Evolutionary conservation across 2,888 invertebrate genomes (phyloP).

Genomic region (Troilus luridus): DNA sequence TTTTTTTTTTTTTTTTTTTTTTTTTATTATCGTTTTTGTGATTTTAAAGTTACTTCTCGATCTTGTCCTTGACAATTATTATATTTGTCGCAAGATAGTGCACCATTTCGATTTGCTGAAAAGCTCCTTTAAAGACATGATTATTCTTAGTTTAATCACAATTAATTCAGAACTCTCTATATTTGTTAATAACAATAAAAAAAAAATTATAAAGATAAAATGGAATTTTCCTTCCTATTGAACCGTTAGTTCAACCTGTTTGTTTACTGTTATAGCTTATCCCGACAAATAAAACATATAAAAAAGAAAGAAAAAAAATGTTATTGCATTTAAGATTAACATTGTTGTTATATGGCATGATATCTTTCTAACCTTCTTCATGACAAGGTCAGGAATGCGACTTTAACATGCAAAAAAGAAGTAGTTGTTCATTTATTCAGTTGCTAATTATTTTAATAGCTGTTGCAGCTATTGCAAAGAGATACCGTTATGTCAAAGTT

Average conservation of each 20-base stretch:
- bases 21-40: too few species aligned
- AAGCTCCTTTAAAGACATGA: background rate
- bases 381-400: background rate
- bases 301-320: background rate
- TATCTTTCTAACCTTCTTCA: background rate
- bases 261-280: background rate
- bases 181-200: background rate
- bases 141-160: background rate
- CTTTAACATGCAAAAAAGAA: background rate
- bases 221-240: background rate
- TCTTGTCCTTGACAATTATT: too few species aligned
- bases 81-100: too few species aligned
- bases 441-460: background rate
- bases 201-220: background rate
- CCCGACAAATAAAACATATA: background rate
- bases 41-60: too few species aligned
- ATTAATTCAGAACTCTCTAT: background rate
- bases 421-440: background rate
- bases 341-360: background rate
- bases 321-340: background rate
- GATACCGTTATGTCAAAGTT: background rate
- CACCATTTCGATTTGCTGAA: too few species aligned
- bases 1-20: too few species aligned
- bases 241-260: constrained; percentile 25
- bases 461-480: background rate